Percentiles rank a stretch among this genome's conserved stretches.
phyloP scores from a whole-genome alignment of 2,797 vertebrate genomes.

The Melanogrammus aeglefinus region DNA sequence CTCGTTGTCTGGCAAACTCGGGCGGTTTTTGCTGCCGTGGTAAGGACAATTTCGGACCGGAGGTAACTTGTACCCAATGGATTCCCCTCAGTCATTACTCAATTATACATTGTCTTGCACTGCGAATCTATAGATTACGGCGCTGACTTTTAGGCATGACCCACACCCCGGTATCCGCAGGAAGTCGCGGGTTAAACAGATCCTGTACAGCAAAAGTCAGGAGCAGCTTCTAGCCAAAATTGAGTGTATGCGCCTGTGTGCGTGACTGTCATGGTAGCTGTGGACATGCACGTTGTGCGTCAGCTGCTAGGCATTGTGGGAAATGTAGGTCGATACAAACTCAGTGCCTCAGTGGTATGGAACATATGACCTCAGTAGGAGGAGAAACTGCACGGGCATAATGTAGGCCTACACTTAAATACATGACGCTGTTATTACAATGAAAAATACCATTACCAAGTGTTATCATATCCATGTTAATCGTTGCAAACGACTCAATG shows the following conservation, averaged over 20 bases:
- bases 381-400: background rate
- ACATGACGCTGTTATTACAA: background rate
- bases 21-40: constrained; percentile 16
- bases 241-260: constrained; percentile 35
- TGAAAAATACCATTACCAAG: too few relatives aligned
- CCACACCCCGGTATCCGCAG: background rate
- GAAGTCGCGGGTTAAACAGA: background rate
- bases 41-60: background rate
- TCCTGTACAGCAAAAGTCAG: constrained; percentile 27
- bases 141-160: background rate
- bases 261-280: constrained; percentile 53
- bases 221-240: background rate
- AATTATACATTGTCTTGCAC: background rate
- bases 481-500: too few relatives aligned
- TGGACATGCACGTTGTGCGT: constrained; percentile 37
- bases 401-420: too few relatives aligned
- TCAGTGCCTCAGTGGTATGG: too few relatives aligned
- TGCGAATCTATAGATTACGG: background rate
- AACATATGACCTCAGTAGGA: background rate
- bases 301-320: constrained; percentile 50
- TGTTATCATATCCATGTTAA: too few relatives aligned
- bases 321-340: constrained; percentile 44
- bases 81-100: background rate
- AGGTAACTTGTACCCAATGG: background rate
- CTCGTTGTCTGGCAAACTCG: constrained; percentile 34